phyloP scores from a whole-genome alignment of 2,113 vertebrate species.

The Myiozetetes cayanensis region DNA sequence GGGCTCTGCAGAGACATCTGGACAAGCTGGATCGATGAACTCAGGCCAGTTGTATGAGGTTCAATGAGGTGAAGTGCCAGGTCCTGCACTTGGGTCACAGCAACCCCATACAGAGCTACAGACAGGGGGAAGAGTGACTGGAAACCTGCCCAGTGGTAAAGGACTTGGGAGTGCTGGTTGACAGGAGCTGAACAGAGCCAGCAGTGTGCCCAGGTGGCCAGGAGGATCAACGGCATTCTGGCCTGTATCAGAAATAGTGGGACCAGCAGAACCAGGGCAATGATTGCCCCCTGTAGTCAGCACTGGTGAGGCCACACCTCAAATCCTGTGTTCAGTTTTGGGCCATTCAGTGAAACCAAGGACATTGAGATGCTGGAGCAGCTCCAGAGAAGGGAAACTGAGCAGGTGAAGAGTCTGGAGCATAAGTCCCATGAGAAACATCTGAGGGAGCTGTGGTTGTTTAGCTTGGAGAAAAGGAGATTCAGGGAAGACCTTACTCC shows the following conservation, averaged over 20 bases:
- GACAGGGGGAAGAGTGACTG: background rate
- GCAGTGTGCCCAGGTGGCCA: background rate
- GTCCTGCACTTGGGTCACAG: background rate
- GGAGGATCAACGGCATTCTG: background rate
- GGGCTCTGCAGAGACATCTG: background rate
- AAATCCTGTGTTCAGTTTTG: accelerated
- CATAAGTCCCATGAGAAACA: background rate
- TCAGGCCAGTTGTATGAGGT: accelerated
- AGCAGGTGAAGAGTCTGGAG: background rate
- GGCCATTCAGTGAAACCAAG: too few relatives aligned
- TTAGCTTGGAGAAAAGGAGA: background rate
- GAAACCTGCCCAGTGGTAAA: background rate
- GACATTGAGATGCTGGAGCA: accelerated
- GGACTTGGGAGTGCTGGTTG: background rate
- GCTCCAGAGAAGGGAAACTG: background rate
- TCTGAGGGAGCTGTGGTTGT: background rate
- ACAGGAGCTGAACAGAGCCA: background rate
- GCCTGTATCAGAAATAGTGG: background rate
- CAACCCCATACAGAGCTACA: background rate
- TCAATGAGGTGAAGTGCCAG: background rate
- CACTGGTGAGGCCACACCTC: background rate
- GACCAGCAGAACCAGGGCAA: background rate
- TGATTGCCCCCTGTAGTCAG: accelerated
- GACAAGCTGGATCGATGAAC: background rate
- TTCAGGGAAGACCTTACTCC: too few relatives aligned